These are phyloP conservation scores for Neopelma chrysocephalum DNA, from an alignment of 2,797 vertebrate genomes.

Conservation along the genomic window DNA sequence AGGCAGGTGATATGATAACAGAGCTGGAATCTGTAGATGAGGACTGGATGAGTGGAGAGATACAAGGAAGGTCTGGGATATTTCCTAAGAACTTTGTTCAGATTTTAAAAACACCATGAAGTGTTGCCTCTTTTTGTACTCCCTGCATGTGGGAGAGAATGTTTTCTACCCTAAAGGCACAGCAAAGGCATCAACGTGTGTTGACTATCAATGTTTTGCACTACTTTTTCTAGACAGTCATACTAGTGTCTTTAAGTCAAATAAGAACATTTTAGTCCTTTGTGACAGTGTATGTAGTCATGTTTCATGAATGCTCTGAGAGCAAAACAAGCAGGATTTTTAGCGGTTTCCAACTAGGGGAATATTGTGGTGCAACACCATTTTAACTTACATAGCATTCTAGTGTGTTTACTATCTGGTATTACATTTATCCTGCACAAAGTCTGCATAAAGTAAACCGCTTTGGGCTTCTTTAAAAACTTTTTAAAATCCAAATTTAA, in stretches of 20 bases:
- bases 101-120: slow-evolving; percentile 71
- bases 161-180: slow-evolving; percentile 50
- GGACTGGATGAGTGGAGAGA: slow-evolving; percentile 89
- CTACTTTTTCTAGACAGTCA: slow-evolving; percentile 76
- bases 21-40: slow-evolving; percentile 83
- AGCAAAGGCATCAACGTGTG: neutral
- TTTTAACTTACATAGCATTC: slow-evolving; percentile 52
- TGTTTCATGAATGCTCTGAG: neutral
- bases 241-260: slow-evolving; percentile 58
- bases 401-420: slow-evolving; percentile 40
- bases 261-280: neutral
- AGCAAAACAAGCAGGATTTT: slow-evolving; percentile 7
- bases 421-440: slow-evolving; percentile 42
- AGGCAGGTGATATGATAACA: slow-evolving; percentile 86
- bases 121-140: slow-evolving; percentile 15
- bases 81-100: slow-evolving; percentile 90
- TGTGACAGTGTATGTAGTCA: slow-evolving; percentile 24
- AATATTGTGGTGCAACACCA: slow-evolving; percentile 31
- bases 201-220: slow-evolving; percentile 80
- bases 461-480: slow-evolving; percentile 46
- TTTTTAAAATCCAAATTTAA: slow-evolving; percentile 20
- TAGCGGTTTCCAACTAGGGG: neutral
- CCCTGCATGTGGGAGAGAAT: slow-evolving; percentile 6
- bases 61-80: slow-evolving; percentile 83
- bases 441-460: slow-evolving; percentile 16